Conservation (phyloP, 2,797 vertebrate genomes). For the Siniperca obscura region DNA sequence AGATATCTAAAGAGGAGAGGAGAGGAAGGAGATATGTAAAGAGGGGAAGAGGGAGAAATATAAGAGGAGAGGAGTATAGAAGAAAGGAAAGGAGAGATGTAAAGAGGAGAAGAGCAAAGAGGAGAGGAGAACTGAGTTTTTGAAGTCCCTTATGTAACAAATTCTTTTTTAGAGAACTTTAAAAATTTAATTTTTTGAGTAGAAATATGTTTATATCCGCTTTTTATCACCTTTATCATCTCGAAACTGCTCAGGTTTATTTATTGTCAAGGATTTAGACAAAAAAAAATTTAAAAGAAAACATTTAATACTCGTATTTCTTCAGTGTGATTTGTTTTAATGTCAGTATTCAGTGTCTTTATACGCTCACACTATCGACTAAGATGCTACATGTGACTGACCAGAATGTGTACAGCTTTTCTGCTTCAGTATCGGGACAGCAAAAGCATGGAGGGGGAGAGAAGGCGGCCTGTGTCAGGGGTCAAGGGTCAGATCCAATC, state of each 20-base stretch:
- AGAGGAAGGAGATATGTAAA: neutral
- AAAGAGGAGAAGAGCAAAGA: too few relatives aligned
- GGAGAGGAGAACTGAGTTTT: neutral
- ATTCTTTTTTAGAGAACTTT: neutral
- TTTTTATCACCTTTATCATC: too few relatives aligned
- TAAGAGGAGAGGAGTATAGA: too few relatives aligned
- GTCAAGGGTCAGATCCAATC: constrained; percentile 48
- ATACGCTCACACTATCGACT: too few relatives aligned
- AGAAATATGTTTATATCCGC: too few relatives aligned
- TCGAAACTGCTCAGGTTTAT: too few relatives aligned
- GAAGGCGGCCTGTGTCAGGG: neutral
- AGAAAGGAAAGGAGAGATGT: too few relatives aligned
- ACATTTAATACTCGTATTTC: neutral
- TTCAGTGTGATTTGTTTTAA: neutral
- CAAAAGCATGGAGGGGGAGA: neutral
- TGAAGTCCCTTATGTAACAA: too few relatives aligned
- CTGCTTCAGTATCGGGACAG: neutral
- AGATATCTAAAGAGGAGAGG: neutral
- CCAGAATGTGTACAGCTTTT: neutral
- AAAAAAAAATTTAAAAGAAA: neutral
- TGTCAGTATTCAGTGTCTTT: too few relatives aligned
- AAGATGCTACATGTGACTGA: neutral
- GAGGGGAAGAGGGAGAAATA: neutral
- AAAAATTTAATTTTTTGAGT: too few relatives aligned
- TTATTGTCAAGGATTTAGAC: too few relatives aligned